Base-by-base conservation (phyloP, 2,797 vertebrate genomes). In the Enteromius trimaculatus region DNA sequence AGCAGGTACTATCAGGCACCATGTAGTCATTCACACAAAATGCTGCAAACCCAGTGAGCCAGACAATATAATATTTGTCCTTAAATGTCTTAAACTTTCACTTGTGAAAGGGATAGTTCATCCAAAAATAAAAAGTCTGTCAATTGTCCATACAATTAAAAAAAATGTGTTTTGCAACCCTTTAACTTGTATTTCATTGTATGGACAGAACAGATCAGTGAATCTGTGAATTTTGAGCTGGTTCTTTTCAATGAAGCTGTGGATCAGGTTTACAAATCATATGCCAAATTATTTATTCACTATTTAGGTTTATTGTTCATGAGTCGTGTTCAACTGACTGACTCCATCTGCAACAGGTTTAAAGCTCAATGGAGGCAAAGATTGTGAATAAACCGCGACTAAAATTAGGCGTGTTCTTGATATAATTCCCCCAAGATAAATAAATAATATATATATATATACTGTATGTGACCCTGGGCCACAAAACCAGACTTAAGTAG, bases 11-110 rank as follows among this genome's bases (percentile, higher is more conserved):
- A 37, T 51, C 29, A 81, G 80, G 16, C 21, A 64, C 39, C 42
- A 37, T 23, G 26, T 64, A 49, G 44, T 64, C 69, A 34, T 80
- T 80, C 39, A 72, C 75, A 62, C 16, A 77, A 77, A 37, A 51
- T 7, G 21, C 21, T 26, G 19, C 68, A 74, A 81, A 51, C 55
- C 42, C 68, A 60, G 26, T 64, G 29, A 81, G 70, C n/a, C 42
- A 64, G 42, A 64, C 21, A 72, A 23, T 81, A 31, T 47, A 60
- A 74, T 74, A 64, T 47, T 26, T 64, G 79, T 49, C 14, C 29
- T 31, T 47, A 58, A 60, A 71, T 29, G 16, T 69, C 17, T 51
- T 31, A 51, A 31, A 21, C 17, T 31, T 74, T 5, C 9, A 49
- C 17, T 34, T 74, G 19, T 53, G 34, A n/a, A 53, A 74, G 17